Conservation (phyloP, 2,888 invertebrate genomes). For the Andrena haemorrhoa region DNA sequence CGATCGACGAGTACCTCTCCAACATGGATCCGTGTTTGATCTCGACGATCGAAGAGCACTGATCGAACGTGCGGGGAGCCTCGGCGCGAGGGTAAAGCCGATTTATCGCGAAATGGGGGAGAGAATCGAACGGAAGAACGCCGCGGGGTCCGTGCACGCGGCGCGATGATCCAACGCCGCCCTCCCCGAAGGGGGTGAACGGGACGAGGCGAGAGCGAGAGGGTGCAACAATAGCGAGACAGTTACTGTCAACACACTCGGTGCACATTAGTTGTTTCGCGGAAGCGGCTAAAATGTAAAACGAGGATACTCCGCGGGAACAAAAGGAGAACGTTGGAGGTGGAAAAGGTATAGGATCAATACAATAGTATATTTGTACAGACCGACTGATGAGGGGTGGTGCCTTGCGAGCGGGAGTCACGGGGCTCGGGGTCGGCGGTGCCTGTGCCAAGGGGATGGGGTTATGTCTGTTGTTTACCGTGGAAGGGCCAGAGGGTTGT, state of each 20-base stretch:
- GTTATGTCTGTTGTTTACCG: constrained; percentile 73
- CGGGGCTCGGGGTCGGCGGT: constrained; percentile 64
- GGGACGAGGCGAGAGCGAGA: constrained; percentile 60
- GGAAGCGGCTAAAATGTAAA: constrained; percentile 81
- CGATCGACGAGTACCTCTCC: not conserved
- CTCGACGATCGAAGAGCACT: constrained; percentile 23
- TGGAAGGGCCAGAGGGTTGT: constrained; percentile 64
- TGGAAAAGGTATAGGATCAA: constrained; percentile 79
- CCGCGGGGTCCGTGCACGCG: constrained; percentile 69
- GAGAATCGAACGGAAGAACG: constrained; percentile 77
- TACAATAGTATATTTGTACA: constrained; percentile 82
- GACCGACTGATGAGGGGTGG: constrained; percentile 80
- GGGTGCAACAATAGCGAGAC: constrained; percentile 77
- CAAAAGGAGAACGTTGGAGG: constrained; percentile 76
- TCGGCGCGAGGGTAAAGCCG: constrained; percentile 61
- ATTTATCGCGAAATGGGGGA: constrained; percentile 75
- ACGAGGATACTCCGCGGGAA: constrained; percentile 76
- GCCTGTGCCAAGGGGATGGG: constrained; percentile 51
- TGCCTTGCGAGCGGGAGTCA: constrained; percentile 74
- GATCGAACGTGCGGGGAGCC: constrained; percentile 7
- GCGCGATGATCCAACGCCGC: constrained; percentile 69
- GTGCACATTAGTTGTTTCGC: constrained; percentile 82
- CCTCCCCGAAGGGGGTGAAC: constrained; percentile 32
- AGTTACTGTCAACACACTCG: constrained; percentile 77
- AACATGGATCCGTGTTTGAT: constrained; percentile 9